Base-by-base conservation (phyloP, 2,888 invertebrate genomes). In the Patella pellucida region DNA sequence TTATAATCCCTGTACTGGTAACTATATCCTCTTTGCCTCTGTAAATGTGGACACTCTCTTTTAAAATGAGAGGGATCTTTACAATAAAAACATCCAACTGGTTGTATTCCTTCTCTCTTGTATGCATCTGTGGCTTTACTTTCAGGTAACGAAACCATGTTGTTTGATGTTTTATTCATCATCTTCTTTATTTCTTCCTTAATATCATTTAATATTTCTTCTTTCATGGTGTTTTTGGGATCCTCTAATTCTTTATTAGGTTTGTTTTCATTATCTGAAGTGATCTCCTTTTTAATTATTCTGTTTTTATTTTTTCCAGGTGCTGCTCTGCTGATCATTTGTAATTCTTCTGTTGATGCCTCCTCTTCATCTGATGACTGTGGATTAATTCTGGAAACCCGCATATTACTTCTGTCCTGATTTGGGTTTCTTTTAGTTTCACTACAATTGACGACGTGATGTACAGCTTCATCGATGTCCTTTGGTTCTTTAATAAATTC, bases 391-490 rank as follows among this genome's bases (percentile, higher is more conserved):
- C 41, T 69, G 16, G 27, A 31, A 69, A 41, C 27, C 16, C 41
- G 11, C 41, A 41, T 9, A 41, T 31, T 11, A n/a, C 9, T 31
- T 31, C 19, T 19, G 41, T 23, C n/a, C 0, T 69, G 41, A 23
- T 69, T 69, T n/a, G n/a, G 14, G 27, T 27, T 52, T 16, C 23
- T 27, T 67, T 71, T 72, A 9, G 72, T 76, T 76, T 76, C 76
- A 54, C 72, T 73, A 51, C 73, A 79, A 23, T 52, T 71, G 3
- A 73, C 76, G 5, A 70, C 71, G 41, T 72, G 62, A 56, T 73
- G 69, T 5, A 76, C 70, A 23, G 75, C 74, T 19, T 79, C 76
- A 75, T 76, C 75, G 41, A 72, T 74, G 70, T 74, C 62, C 4
- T 27, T 51, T 3, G 79, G 79, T 31, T 31, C 31, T 31, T 31